These are phyloP conservation scores for Papio anubis DNA, from an alignment of 2,113 vertebrate genomes.

Conservation along the genomic window DNA sequence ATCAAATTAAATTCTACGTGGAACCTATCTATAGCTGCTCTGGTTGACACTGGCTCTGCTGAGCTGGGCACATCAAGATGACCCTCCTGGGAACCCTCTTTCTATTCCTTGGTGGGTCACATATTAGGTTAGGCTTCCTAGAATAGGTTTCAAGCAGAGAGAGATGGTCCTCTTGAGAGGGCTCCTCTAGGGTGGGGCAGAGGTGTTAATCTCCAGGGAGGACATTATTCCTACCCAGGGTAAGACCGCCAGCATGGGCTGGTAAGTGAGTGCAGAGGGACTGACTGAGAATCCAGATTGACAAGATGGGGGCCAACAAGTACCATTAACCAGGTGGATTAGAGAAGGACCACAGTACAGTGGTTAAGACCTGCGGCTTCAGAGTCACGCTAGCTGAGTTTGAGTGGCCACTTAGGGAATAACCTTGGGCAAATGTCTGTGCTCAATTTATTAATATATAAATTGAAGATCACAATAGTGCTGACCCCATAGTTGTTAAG, in stretches of 20 bases:
- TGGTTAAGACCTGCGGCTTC: neutral
- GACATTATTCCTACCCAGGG: neutral
- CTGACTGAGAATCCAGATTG: neutral
- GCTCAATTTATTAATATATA: neutral
- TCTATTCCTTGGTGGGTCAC: neutral
- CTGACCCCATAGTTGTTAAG: neutral
- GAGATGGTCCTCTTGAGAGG: neutral
- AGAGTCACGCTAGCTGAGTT: neutral
- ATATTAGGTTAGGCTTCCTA: neutral
- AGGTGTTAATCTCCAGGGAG: neutral
- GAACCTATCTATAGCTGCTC: neutral
- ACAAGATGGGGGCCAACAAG: neutral
- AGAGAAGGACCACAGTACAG: neutral
- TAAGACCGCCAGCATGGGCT: neutral
- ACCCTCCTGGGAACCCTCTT: neutral
- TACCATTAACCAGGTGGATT: neutral
- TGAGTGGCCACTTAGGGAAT: neutral
- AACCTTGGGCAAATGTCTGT: neutral
- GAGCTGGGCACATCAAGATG: neutral
- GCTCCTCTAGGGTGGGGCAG: neutral
- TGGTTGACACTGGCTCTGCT: neutral
- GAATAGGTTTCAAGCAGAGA: neutral
- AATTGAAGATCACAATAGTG: neutral
- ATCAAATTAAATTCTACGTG: neutral
- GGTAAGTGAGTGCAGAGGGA: neutral